phyloP scores from a whole-genome alignment of 37 sponge, comb jelly and placozoan species.

The Spongilla lacustris region DNA sequence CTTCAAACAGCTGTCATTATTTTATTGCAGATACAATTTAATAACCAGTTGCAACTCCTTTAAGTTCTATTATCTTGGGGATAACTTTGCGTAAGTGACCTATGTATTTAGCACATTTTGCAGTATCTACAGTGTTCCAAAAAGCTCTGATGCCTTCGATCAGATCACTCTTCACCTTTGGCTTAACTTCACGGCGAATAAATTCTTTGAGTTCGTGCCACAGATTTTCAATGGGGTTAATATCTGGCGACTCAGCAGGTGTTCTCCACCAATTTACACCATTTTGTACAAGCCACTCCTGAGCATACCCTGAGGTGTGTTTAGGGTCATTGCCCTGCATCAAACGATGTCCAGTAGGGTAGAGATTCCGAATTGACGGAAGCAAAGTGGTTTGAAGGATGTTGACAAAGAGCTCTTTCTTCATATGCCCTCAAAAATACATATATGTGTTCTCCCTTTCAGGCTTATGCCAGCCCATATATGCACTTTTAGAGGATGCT shows the following conservation, averaged over 20 bases:
- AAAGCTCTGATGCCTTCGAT: constrained; percentile 8
- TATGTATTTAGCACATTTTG: constrained; percentile 28
- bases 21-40: no score
- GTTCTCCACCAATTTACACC: constrained; percentile 39
- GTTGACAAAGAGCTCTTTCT: constrained; percentile 19
- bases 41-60: no score
- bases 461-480: constrained; percentile 49
- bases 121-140: constrained; percentile 12
- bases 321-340: constrained; percentile 41
- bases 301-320: constrained; percentile 16
- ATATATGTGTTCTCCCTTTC: constrained; percentile 36
- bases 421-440: constrained; percentile 44
- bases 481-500: constrained; percentile 51
- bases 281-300: constrained; percentile 11
- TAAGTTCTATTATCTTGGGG: constrained; percentile 4
- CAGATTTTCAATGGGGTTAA: constrained; percentile 38
- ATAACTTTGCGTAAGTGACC: constrained; percentile 26
- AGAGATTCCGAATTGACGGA: constrained; percentile 14
- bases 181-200: constrained; percentile 29
- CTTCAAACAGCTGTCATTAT: no score
- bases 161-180: constrained; percentile 5
- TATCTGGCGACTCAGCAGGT: constrained; percentile 43
- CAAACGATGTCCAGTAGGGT: constrained; percentile 9
- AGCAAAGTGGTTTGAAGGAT: constrained; percentile 16
- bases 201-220: constrained; percentile 40